Percentiles rank a stretch among this genome's conserved stretches.
Conservation (phyloP, 2,113 vertebrate species). For the Hydropotes inermis region DNA sequence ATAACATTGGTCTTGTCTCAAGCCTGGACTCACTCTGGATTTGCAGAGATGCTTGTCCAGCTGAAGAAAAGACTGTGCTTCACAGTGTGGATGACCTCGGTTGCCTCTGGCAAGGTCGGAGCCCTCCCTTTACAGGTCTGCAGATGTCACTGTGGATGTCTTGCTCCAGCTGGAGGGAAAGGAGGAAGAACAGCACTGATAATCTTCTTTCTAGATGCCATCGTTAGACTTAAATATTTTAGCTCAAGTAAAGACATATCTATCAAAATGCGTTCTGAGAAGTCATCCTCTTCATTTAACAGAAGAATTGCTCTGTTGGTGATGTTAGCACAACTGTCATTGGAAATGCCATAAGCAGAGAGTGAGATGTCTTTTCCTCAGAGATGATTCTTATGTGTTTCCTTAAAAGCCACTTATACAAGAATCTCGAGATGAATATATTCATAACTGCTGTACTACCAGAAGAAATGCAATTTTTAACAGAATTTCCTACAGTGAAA, state of each 20-base stretch:
- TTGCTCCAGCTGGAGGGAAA: not conserved
- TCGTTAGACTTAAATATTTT: not conserved
- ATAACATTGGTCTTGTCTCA: too few species aligned
- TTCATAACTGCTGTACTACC: constrained; percentile 44
- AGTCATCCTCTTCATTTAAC: not conserved
- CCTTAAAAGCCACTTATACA: not conserved
- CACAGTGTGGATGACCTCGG: fast-evolving
- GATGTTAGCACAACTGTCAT: not conserved
- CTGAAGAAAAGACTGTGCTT: not conserved
- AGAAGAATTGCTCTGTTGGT: not conserved
- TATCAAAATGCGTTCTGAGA: not conserved
- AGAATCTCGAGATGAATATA: not conserved
- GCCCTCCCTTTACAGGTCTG: fast-evolving
- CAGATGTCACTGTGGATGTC: not conserved
- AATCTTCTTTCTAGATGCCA: not conserved
- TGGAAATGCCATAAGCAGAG: not conserved
- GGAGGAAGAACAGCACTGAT: not conserved
- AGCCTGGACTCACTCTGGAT: not conserved
- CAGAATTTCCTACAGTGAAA: not conserved
- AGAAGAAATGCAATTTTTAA: constrained; percentile 37
- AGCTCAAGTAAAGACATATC: not conserved
- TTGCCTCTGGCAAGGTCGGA: not conserved
- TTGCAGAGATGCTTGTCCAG: not conserved
- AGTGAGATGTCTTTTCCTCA: not conserved
- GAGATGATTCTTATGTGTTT: constrained; percentile 30